phyloP scores from a whole-genome alignment of 2,113 vertebrate genomes.

The Nanorana parkeri region DNA sequence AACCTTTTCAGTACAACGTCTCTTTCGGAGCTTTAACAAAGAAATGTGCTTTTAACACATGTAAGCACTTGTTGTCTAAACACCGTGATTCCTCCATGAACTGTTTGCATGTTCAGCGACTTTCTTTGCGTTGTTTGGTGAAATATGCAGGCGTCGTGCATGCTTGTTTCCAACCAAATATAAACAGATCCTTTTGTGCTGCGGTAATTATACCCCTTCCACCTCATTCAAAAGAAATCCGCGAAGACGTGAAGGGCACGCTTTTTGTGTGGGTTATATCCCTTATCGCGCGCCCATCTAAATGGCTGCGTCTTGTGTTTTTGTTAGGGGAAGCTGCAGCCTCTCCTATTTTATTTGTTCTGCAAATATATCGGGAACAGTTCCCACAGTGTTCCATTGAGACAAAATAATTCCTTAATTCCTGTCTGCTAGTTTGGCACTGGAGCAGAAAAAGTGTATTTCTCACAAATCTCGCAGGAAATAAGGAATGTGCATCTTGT shows the following conservation, averaged over 20 bases:
- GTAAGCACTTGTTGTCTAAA: conserved; percentile 8
- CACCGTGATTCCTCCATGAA: conserved; percentile 2
- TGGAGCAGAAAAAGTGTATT: conserved; percentile 49
- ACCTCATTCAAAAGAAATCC: background rate
- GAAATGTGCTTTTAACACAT: background rate
- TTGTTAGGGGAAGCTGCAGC: background rate
- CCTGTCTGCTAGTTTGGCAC: conserved; percentile 41
- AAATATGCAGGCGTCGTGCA: background rate
- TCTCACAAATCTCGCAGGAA: conserved; percentile 47
- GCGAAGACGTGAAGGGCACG: background rate
- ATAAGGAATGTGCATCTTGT: conserved; percentile 39
- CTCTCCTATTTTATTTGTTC: conserved; percentile 43
- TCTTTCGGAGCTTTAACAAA: background rate
- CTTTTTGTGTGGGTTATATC: background rate
- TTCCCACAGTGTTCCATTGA: conserved; percentile 52
- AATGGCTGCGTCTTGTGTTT: conserved; percentile 6
- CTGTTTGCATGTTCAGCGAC: background rate
- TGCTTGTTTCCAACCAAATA: background rate
- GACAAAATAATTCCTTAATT: conserved; percentile 48
- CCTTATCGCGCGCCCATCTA: conserved; percentile 19
- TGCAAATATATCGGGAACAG: conserved; percentile 19
- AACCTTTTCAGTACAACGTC: background rate
- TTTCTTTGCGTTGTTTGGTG: background rate
- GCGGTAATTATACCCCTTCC: background rate
- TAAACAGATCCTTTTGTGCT: background rate